These are phyloP conservation scores for Thymelicus acteon DNA, from an alignment of 2,888 invertebrate genomes.

Conservation along the genomic window DNA sequence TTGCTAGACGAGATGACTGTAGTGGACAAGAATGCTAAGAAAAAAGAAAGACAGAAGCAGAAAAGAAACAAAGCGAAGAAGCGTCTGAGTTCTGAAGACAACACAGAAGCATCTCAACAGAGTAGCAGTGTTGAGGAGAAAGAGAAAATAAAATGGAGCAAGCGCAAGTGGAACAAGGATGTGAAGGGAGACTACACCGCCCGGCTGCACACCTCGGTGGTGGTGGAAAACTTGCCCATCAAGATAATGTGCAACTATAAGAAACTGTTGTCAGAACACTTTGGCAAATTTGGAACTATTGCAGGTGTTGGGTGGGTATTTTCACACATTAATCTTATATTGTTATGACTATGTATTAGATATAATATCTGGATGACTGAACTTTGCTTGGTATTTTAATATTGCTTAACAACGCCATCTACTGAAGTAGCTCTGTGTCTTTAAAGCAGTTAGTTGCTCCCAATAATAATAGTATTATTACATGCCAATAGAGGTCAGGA, in stretches of 20 bases:
- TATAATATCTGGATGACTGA: too few relatives aligned
- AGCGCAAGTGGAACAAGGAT: constrained; percentile 73
- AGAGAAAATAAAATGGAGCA: constrained; percentile 70
- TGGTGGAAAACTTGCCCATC: constrained; percentile 69
- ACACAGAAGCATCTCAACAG: constrained; percentile 10
- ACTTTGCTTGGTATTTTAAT: too few relatives aligned
- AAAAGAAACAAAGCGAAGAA: constrained; percentile 46
- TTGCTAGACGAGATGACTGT: constrained; percentile 74
- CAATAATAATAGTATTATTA: too few relatives aligned
- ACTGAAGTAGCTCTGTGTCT: too few relatives aligned
- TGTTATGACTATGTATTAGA: too few relatives aligned
- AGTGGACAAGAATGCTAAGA: constrained; percentile 65
- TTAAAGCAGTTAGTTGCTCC: too few relatives aligned
- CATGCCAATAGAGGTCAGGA: too few relatives aligned
- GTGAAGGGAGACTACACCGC: constrained; percentile 56
- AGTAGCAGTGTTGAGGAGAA: constrained; percentile 50
- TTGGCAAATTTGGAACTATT: constrained; percentile 64
- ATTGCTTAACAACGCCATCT: too few relatives aligned
- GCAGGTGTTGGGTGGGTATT: constrained; percentile 66
- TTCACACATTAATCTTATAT: too few relatives aligned
- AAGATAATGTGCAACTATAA: constrained; percentile 63
- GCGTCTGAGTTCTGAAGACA: background rate
- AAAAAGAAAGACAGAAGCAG: constrained; percentile 56
- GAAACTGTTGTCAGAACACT: constrained; percentile 63
- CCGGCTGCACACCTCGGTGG: constrained; percentile 51